These are phyloP conservation scores for Zaprionus ornatus DNA, from an alignment of 1,140 invertebrate genomes.

Conservation along the genomic window DNA sequence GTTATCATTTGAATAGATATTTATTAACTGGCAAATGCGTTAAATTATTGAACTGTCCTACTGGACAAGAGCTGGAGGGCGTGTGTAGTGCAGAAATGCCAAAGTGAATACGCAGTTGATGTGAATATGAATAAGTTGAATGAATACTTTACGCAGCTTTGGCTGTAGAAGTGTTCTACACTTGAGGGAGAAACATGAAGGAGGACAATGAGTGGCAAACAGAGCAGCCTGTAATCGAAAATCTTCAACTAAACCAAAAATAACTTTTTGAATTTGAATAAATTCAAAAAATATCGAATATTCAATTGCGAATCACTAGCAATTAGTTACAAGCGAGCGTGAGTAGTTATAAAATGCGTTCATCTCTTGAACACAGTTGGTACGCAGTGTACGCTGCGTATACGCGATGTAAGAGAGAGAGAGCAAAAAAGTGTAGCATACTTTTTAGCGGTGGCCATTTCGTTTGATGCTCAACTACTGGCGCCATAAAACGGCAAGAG, in stretches of 20 bases:
- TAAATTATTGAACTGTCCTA: background rate
- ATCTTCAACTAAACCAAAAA: no score
- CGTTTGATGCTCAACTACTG: slow-evolving; percentile 39
- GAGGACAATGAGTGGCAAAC: no score
- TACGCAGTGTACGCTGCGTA: slow-evolving; percentile 8
- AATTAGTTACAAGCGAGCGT: slow-evolving; percentile 30
- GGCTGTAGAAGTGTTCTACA: background rate
- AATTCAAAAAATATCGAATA: background rate
- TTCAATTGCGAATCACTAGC: slow-evolving; percentile 6
- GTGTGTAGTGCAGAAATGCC: background rate
- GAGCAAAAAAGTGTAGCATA: slow-evolving; percentile 43
- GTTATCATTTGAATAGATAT: slow-evolving; percentile 6
- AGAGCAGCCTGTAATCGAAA: no score
- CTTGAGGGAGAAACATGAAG: no score
- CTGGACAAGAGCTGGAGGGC: background rate
- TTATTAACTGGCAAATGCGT: slow-evolving; percentile 1
- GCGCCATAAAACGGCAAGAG: slow-evolving; percentile 44
- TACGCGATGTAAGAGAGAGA: slow-evolving; percentile 14
- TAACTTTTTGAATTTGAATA: no score
- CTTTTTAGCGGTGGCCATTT: slow-evolving; percentile 31
- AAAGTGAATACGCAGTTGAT: slow-evolving; percentile 3
- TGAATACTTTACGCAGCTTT: background rate
- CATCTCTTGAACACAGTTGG: background rate
- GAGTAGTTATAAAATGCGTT: background rate
- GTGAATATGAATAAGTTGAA: slow-evolving; percentile 2